phyloP scores from a whole-genome alignment of 2,888 invertebrate genomes.

The Stenoptilia bipunctidactyla region DNA sequence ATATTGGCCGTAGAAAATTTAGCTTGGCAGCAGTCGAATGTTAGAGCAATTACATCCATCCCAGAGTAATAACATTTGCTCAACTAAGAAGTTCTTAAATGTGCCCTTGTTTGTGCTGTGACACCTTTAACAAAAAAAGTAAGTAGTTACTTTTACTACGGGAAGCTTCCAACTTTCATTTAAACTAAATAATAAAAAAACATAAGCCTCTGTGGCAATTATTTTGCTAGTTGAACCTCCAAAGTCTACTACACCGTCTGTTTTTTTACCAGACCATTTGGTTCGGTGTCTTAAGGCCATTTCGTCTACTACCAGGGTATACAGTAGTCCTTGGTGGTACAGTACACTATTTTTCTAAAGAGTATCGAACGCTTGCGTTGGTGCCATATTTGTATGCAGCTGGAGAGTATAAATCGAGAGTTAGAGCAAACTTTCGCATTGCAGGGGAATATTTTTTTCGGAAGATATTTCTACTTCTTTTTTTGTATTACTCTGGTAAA shows the following conservation, averaged over 20 bases:
- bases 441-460: too few species aligned
- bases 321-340: slow-evolving; percentile 6
- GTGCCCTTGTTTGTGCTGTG: slow-evolving; percentile 17
- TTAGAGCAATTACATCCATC: slow-evolving; percentile 14
- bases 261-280: slow-evolving; percentile 6
- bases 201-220: slow-evolving; percentile 17
- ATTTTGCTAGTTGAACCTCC: slow-evolving; percentile 6
- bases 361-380: too few species aligned
- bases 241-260: slow-evolving; percentile 8
- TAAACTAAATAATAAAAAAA: slow-evolving; percentile 23
- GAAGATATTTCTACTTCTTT: too few species aligned
- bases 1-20: slow-evolving; percentile 17
- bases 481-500: too few species aligned
- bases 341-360: slow-evolving; percentile 7
- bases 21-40: slow-evolving; percentile 18
- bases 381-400: not conserved
- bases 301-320: slow-evolving; percentile 13
- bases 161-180: slow-evolving; percentile 27
- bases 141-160: too few species aligned
- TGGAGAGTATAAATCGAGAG: too few species aligned
- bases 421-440: too few species aligned
- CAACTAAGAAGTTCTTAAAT: slow-evolving; percentile 18
- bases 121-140: slow-evolving; percentile 23
- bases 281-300: too few species aligned
- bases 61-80: slow-evolving; percentile 19